A percentile compares a stretch with the other conserved stretches of the same genome.
Conservation (phyloP, 2,113 vertebrate species). For the Pluvianellus socialis region DNA sequence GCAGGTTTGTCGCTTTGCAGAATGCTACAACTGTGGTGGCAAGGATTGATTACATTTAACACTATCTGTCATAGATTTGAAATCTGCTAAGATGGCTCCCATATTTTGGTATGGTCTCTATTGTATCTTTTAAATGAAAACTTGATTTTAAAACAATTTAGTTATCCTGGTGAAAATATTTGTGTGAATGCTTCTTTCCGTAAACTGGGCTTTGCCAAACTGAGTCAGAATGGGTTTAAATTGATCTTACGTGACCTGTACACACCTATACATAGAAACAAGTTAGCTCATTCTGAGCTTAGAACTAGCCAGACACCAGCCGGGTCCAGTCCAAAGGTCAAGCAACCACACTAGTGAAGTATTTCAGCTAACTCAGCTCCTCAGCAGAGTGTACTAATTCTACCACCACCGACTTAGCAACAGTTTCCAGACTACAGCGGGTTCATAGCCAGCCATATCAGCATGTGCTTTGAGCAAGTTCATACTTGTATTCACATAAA, state of each 20-base stretch:
- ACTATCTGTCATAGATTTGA: neutral
- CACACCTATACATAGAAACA: neutral
- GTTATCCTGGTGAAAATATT: neutral
- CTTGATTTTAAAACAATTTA: neutral
- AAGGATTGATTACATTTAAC: neutral
- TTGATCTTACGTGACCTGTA: neutral
- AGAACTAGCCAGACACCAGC: neutral
- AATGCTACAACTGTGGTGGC: neutral
- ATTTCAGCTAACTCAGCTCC: neutral
- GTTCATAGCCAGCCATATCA: neutral
- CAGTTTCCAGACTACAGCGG: neutral
- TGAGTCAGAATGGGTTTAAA: neutral
- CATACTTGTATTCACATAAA: neutral
- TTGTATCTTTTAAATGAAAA: neutral
- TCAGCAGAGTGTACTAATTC: fast-evolving
- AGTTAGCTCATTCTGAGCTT: neutral
- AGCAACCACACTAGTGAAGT: neutral
- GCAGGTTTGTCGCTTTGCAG: neutral
- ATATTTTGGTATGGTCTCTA: neutral
- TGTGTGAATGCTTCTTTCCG: neutral
- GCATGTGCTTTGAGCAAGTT: neutral
- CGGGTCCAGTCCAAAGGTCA: neutral
- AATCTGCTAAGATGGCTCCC: neutral
- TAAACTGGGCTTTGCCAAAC: neutral
- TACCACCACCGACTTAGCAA: neutral